Evolutionary conservation across 2,113 vertebrate species (phyloP).

Genomic region (Mandrillus leucophaeus): DNA sequence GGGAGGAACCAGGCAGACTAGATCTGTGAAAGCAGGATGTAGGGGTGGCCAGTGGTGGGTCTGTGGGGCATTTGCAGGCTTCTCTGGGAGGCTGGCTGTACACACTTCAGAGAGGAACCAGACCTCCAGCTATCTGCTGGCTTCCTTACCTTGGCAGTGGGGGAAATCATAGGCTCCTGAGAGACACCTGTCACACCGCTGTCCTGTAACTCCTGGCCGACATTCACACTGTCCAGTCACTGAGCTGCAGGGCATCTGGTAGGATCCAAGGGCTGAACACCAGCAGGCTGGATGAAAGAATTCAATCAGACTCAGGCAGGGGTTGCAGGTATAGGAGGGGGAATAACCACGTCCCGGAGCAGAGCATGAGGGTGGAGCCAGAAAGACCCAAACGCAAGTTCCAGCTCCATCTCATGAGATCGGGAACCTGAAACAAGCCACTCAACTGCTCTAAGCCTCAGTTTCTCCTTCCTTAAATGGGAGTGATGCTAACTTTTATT

Average conservation of each 20-base stretch:
- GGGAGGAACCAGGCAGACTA: background rate
- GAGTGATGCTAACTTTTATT: background rate
- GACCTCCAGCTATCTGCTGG: rapidly evolving
- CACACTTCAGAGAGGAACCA: background rate
- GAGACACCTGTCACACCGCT: conserved; percentile 88
- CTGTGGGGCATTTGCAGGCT: background rate
- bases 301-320: background rate
- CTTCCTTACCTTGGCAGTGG: conserved; percentile 86
- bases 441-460: background rate
- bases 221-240: conserved; percentile 89
- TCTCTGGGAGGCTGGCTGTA: background rate
- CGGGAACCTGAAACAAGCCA: background rate
- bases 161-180: conserved; percentile 86
- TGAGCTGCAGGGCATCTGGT: conserved; percentile 81
- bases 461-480: background rate
- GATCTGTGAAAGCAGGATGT: background rate
- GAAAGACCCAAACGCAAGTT: background rate
- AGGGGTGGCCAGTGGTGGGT: background rate
- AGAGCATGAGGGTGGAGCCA: rapidly evolving
- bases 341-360: rapidly evolving
- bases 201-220: conserved; percentile 85
- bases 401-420: background rate
- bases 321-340: background rate
- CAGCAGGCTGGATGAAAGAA: conserved; percentile 86
- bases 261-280: conserved; percentile 88